Evolutionary conservation across 1,140 invertebrate genomes (phyloP).

Genomic region (Lasioglossum baleicum): DNA sequence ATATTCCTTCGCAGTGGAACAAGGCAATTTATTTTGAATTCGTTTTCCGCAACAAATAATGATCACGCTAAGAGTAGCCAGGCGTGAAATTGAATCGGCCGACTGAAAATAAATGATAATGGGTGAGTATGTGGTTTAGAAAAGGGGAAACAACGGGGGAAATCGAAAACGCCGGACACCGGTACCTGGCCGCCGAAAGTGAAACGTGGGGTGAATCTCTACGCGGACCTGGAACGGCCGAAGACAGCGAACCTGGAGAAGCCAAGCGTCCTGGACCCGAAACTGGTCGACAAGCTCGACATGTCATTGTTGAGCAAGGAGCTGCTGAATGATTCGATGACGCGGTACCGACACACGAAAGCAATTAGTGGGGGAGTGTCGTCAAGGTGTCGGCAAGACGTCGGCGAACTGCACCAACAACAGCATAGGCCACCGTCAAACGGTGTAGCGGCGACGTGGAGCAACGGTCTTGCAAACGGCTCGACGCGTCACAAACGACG

Average conservation of each 20-base stretch:
- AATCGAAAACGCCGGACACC: slow-evolving; percentile 63
- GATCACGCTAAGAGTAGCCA: too few relatives aligned
- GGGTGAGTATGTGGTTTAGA: not conserved
- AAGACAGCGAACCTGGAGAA: slow-evolving; percentile 82
- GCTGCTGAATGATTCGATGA: slow-evolving; percentile 76
- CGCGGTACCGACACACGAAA: slow-evolving; percentile 34
- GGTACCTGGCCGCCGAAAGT: slow-evolving; percentile 77
- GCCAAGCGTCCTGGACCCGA: slow-evolving; percentile 81
- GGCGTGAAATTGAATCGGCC: too few relatives aligned
- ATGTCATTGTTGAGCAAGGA: slow-evolving; percentile 83
- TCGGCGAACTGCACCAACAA: slow-evolving; percentile 16
- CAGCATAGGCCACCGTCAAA: slow-evolving; percentile 12
- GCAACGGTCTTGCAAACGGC: slow-evolving; percentile 10
- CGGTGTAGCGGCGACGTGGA: slow-evolving; percentile 24
- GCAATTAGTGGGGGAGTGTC: slow-evolving; percentile 47
- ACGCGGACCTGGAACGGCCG: slow-evolving; percentile 72
- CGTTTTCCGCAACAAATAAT: too few relatives aligned
- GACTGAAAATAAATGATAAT: slow-evolving; percentile 46
- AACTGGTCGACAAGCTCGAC: slow-evolving; percentile 81
- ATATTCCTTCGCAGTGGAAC: too few relatives aligned
- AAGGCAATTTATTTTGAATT: too few relatives aligned
- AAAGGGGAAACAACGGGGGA: slow-evolving; percentile 31
- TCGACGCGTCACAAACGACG: slow-evolving; percentile 50
- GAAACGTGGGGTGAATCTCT: slow-evolving; percentile 51
- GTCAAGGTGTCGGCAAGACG: slow-evolving; percentile 46